Evolutionary conservation across 1,140 invertebrate genomes (phyloP).

Genomic region (Venustaconcha ellipsiformis): DNA sequence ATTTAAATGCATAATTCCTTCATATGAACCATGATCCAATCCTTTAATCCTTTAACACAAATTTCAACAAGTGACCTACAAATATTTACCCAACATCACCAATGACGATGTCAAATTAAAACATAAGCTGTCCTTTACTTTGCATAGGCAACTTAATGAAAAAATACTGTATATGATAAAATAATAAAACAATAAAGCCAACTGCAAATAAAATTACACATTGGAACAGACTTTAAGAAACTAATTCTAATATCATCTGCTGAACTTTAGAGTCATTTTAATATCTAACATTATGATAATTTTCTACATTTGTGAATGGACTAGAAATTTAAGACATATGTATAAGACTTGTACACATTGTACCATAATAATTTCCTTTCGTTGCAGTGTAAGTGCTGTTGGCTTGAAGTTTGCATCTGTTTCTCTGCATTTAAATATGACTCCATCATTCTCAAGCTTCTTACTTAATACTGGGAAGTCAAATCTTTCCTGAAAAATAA

Average conservation of each 20-base stretch:
- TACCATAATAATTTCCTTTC: conserved; percentile 39
- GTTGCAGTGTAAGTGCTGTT: conserved; percentile 44
- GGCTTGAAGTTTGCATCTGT: conserved; percentile 46
- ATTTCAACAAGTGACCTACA: no score
- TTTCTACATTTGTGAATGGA: no score
- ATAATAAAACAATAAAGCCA: not conserved
- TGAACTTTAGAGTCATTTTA: not conserved
- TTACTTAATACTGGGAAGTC: conserved; percentile 44
- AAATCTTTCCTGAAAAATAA: conserved; percentile 43
- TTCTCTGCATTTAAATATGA: conserved; percentile 36
- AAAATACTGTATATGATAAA: no score
- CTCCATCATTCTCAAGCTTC: conserved; percentile 19
- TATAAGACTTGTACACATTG: conserved; percentile 12
- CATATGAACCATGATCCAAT: no score
- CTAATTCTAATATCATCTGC: not conserved
- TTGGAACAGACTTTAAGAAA: no score
- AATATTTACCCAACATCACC: no score
- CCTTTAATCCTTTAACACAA: no score
- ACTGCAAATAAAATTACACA: conserved; percentile 2
- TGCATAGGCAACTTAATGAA: no score
- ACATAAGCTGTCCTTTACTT: no score
- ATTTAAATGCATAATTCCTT: no score
- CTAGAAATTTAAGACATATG: not conserved
- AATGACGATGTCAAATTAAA: no score
- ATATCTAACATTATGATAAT: no score